phyloP scores from a whole-genome alignment of 2,113 vertebrate species.

The Eulacestoma nigropectus region DNA sequence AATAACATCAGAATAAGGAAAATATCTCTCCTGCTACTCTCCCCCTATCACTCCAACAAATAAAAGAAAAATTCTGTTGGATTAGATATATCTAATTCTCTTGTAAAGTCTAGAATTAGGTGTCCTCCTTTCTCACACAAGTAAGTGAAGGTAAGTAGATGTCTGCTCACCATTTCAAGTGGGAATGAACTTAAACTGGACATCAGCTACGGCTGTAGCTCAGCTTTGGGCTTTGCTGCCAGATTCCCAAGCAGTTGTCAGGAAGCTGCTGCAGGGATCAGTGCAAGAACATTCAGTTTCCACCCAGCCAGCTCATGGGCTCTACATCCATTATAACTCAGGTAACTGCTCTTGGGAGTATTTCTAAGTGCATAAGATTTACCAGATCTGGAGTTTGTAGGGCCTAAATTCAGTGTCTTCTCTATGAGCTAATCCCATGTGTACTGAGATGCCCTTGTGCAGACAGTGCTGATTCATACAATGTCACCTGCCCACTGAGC shows the following conservation, averaged over 20 bases:
- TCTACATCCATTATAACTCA: neutral
- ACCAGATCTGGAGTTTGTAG: neutral
- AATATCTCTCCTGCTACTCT: neutral
- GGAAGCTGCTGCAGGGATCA: neutral
- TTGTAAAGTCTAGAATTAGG: neutral
- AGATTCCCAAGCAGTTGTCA: neutral
- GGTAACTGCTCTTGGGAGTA: neutral
- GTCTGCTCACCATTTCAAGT: neutral
- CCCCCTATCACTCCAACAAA: neutral
- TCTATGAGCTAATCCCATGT: neutral
- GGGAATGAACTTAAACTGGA: neutral
- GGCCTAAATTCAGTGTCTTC: neutral
- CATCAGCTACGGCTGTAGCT: neutral
- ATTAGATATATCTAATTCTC: neutral
- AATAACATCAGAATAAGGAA: neutral
- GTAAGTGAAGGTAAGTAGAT: neutral
- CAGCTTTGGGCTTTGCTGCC: neutral
- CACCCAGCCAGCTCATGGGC: neutral
- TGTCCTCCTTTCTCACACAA: neutral
- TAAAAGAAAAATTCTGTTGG: neutral
- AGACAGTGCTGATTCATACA: neutral
- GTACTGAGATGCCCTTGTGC: neutral
- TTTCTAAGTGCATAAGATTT: neutral
- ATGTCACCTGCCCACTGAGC: neutral
- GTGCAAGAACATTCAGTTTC: neutral